Percentiles rank a stretch among this genome's conserved stretches.
phyloP scores from a whole-genome alignment of 2,113 vertebrate species.

The Anolis carolinensis region DNA sequence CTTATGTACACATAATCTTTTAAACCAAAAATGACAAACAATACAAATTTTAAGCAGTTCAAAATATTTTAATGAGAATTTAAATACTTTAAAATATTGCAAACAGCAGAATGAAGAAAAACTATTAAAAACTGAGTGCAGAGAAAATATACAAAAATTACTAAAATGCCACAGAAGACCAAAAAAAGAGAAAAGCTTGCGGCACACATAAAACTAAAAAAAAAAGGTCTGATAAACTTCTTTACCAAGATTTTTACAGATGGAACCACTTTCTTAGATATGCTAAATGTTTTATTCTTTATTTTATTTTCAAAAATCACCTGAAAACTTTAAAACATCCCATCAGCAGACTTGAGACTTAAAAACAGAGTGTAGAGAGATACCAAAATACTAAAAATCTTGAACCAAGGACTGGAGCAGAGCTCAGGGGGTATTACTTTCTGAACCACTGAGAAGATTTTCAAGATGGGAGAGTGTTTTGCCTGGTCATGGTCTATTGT shows the following conservation, averaged over 20 bases:
- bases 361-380: too few relatives aligned
- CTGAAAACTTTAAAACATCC: too few relatives aligned
- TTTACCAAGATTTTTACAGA: not conserved
- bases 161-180: not conserved
- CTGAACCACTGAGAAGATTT: not conserved
- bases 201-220: not conserved
- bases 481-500: not conserved
- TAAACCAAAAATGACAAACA: not conserved
- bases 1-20: too few relatives aligned
- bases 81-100: not conserved
- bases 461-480: not conserved
- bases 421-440: not conserved
- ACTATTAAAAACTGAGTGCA: not conserved
- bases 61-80: not conserved
- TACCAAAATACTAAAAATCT: not conserved
- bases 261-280: not conserved
- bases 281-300: not conserved
- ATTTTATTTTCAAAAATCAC: too few relatives aligned
- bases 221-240: not conserved
- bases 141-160: not conserved
- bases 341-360: too few relatives aligned
- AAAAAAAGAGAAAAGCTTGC: not conserved
- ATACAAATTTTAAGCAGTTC: not conserved
- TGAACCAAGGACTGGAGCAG: not conserved
- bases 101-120: not conserved